Evolutionary conservation across 2,113 vertebrate genomes (phyloP).

Genomic region (Chiloscyllium plagiosum): DNA sequence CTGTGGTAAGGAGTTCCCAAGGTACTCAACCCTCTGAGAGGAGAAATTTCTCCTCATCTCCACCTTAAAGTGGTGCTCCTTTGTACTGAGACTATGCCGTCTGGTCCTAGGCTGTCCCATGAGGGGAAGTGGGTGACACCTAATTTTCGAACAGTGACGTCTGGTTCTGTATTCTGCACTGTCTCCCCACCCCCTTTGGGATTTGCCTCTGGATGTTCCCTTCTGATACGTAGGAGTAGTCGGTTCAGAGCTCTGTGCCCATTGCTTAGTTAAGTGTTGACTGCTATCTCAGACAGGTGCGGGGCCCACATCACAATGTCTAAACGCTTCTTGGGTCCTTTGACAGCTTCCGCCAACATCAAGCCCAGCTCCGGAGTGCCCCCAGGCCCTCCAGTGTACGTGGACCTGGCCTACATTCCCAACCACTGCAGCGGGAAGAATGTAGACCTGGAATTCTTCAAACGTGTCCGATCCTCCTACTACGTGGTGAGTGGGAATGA

Average conservation of each 20-base stretch:
- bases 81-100: too few relatives aligned
- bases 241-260: neutral
- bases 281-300: neutral
- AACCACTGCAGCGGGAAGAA: conserved; percentile 98
- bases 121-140: too few relatives aligned
- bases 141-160: too few relatives aligned
- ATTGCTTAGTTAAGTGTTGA: neutral
- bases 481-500: conserved; percentile 97
- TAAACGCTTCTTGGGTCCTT: conserved; percentile 39
- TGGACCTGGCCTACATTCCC: conserved; percentile 94
- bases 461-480: conserved; percentile 80
- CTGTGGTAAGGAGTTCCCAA: too few relatives aligned
- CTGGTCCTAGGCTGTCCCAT: too few relatives aligned
- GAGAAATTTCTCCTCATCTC: too few relatives aligned
- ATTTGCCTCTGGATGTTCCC: too few relatives aligned
- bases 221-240: neutral
- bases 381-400: conserved; percentile 75
- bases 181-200: too few relatives aligned
- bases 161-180: too few relatives aligned
- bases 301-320: neutral
- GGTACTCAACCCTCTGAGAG: too few relatives aligned
- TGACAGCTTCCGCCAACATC: conserved; percentile 53
- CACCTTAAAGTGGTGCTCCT: too few relatives aligned
- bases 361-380: conserved; percentile 55
- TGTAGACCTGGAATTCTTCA: conserved; percentile 92